A percentile compares a stretch with the other conserved stretches of the same genome.
Conservation (phyloP, 2,113 vertebrate genomes). For the Mohoua ochrocephala region DNA sequence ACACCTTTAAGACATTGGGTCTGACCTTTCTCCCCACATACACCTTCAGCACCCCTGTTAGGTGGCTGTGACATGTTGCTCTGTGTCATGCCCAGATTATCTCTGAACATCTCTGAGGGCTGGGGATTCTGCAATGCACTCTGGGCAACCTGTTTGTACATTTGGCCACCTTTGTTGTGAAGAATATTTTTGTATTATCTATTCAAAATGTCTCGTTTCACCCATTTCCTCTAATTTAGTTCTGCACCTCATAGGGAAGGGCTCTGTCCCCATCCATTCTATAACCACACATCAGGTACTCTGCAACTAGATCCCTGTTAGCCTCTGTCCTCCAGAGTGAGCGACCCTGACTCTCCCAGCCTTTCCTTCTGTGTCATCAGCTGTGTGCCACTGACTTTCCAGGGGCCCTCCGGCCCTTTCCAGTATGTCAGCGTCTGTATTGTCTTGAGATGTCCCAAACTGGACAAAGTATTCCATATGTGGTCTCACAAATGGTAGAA, state of each 20-base stretch:
- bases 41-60: background rate
- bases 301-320: background rate
- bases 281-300: background rate
- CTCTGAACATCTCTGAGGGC: background rate
- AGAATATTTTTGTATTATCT: background rate
- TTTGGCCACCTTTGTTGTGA: background rate
- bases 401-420: background rate
- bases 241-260: rapidly evolving
- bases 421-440: rapidly evolving
- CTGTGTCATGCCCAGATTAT: background rate
- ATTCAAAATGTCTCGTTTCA: background rate
- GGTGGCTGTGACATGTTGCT: background rate
- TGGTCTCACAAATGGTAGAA: background rate
- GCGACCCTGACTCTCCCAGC: rapidly evolving
- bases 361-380: background rate
- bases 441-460: background rate
- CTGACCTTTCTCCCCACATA: background rate
- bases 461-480: background rate
- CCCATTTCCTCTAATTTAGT: background rate
- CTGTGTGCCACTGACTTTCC: background rate
- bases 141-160: background rate
- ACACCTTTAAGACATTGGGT: background rate
- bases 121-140: background rate
- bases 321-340: background rate
- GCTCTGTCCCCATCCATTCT: background rate